Conservation (phyloP, 2,113 vertebrate genomes). For the Daphoenositta chrysoptera region DNA sequence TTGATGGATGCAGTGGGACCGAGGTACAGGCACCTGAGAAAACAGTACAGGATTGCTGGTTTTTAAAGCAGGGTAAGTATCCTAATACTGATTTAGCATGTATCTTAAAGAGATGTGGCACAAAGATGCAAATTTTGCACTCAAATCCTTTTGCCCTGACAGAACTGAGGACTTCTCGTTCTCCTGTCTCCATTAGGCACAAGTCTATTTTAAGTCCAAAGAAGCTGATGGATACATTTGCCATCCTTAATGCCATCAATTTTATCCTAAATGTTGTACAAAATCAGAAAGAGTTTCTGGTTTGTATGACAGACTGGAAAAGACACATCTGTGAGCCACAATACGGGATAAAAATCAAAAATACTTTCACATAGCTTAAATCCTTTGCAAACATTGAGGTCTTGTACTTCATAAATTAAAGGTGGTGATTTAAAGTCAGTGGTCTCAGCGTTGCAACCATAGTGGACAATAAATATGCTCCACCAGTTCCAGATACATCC, state of each 20-base stretch:
- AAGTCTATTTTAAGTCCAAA: neutral
- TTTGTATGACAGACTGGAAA: neutral
- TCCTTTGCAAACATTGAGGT: neutral
- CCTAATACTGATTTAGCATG: neutral
- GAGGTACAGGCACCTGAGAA: constrained; percentile 63
- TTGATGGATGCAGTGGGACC: constrained; percentile 60
- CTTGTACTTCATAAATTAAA: neutral
- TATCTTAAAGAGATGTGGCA: neutral
- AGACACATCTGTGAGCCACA: neutral
- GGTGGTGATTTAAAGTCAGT: neutral
- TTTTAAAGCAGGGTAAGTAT: neutral
- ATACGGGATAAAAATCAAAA: neutral
- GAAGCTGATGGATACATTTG: neutral
- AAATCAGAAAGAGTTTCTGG: neutral
- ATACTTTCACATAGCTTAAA: neutral
- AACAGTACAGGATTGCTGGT: neutral
- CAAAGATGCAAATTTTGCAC: neutral
- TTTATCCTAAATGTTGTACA: neutral
- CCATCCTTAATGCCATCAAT: neutral
- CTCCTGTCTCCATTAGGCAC: neutral
- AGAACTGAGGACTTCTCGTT: neutral
- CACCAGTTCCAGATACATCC: neutral
- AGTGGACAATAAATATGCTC: neutral
- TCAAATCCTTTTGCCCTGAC: neutral
- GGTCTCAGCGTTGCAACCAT: neutral